phyloP scores from a whole-genome alignment of 2,113 vertebrate genomes.

The Epinephelus fuscoguttatus region DNA sequence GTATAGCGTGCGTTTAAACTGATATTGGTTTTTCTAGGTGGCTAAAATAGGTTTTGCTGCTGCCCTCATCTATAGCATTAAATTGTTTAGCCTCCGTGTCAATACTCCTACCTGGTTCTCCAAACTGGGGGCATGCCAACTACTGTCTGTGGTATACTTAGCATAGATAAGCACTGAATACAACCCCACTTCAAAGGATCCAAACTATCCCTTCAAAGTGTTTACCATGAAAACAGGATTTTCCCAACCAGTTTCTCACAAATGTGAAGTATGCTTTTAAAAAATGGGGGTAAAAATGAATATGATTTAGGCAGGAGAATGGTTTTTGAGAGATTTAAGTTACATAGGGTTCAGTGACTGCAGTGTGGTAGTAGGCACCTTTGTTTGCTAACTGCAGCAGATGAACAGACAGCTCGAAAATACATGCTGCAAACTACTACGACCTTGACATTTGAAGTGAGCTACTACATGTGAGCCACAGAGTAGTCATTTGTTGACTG shows the following conservation, averaged over 20 bases:
- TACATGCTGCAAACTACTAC: background rate
- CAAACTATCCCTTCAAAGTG: too few species aligned
- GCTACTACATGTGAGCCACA: background rate
- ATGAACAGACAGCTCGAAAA: constrained; percentile 3
- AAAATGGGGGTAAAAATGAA: background rate
- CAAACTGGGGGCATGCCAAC: too few species aligned
- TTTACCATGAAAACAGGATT: background rate
- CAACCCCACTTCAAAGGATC: too few species aligned
- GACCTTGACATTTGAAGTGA: constrained; percentile 38
- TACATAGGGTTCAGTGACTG: background rate
- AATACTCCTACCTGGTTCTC: too few species aligned
- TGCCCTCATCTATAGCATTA: too few species aligned
- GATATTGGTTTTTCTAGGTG: too few species aligned
- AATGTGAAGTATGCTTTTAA: too few species aligned
- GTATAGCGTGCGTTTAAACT: too few species aligned
- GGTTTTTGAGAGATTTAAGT: background rate
- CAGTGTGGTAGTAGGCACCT: background rate
- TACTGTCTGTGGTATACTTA: too few species aligned
- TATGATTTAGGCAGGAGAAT: background rate
- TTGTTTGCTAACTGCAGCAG: constrained; percentile 4
- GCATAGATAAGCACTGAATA: too few species aligned
- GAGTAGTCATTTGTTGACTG: constrained; percentile 15
- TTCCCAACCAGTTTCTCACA: background rate
- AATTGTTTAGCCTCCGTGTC: too few species aligned
- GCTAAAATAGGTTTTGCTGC: too few species aligned